Evolutionary conservation across 1,140 invertebrate genomes (phyloP).

Genomic region (Bombus affinis): DNA sequence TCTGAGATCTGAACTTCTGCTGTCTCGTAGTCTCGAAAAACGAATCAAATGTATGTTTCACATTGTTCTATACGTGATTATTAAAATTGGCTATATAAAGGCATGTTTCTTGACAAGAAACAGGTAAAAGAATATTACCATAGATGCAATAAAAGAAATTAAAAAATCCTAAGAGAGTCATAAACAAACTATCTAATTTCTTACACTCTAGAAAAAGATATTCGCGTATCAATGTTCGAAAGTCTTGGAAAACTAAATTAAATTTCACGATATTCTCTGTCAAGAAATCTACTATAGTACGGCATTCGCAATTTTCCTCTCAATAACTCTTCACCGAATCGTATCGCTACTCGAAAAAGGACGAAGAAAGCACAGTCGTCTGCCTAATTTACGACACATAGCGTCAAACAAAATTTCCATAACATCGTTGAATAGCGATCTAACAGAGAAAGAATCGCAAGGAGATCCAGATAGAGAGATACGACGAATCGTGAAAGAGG

Average conservation of each 20-base stretch:
- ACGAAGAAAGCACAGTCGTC: not conserved
- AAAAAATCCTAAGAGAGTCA: too few species aligned
- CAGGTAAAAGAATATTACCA: too few species aligned
- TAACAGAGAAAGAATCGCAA: not conserved
- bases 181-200: too few species aligned
- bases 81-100: not conserved
- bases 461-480: not conserved
- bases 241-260: too few species aligned
- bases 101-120: too few species aligned
- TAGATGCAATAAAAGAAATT: too few species aligned
- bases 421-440: not conserved
- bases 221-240: too few species aligned
- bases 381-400: not conserved
- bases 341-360: not conserved
- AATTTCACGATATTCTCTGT: too few species aligned
- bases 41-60: not conserved
- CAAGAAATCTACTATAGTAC: too few species aligned
- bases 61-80: not conserved
- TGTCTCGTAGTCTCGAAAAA: not conserved
- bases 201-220: too few species aligned
- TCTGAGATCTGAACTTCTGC: not conserved
- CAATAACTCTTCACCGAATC: too few species aligned
- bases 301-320: too few species aligned
- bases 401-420: not conserved
- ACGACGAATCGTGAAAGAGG: not conserved